phyloP scores from a whole-genome alignment of 35 echinoderm and acorn worm genomes.

The Ophiothrix spiculata region DNA sequence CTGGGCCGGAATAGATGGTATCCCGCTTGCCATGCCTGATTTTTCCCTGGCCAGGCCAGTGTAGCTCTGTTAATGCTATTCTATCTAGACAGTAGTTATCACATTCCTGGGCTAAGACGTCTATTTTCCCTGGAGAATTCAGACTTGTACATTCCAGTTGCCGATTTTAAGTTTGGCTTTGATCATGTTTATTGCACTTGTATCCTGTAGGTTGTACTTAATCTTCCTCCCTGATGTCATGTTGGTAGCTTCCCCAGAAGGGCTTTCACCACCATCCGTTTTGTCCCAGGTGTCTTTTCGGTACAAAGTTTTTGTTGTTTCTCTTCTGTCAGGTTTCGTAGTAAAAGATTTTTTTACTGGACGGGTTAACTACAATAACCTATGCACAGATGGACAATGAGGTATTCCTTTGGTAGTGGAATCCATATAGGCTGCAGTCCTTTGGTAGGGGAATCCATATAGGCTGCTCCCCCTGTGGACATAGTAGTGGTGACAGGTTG shows the following conservation, averaged over 20 bases:
- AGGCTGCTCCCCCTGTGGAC: not conserved
- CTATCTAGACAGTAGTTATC: no score
- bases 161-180: not conserved
- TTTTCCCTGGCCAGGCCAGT: not conserved
- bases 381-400: not conserved
- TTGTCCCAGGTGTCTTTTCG: not conserved
- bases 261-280: not conserved
- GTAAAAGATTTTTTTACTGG: not conserved
- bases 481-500: no score
- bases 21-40: not conserved
- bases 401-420: not conserved
- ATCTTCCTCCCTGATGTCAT: not conserved
- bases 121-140: not conserved
- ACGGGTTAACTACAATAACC: not conserved
- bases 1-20: not conserved
- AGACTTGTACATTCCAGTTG: not conserved
- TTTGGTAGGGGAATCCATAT: not conserved
- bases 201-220: not conserved
- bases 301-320: not conserved
- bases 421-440: not conserved
- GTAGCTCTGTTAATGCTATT: not conserved
- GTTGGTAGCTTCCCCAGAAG: not conserved
- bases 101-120: no score
- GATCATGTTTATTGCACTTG: not conserved
- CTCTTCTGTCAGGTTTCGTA: not conserved